Evolutionary conservation across 2,113 vertebrate genomes (phyloP), one percentile per base, ranked within the genome.

Genomic region (Chrysochloris asiatica): DNA sequence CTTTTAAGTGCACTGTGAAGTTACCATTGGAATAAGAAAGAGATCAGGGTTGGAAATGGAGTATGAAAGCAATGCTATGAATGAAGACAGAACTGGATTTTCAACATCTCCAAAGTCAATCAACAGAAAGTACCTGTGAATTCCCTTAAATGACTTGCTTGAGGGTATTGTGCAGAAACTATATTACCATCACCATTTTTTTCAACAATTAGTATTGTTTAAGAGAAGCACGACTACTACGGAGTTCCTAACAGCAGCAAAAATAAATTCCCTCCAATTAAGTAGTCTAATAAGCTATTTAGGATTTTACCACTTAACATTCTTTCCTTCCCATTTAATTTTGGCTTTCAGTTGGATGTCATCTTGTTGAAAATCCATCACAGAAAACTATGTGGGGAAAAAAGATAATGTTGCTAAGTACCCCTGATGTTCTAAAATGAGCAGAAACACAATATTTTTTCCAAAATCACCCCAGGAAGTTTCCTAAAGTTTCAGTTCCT

Each of bases 191-290:
- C 88, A 81, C 86, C 86, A 94, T 94, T 93, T 92, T 87, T 75
- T 52, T 82, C 92, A 96, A 96, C 94, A 95, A 92, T 94, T 93
- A 95, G 88, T 95, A 94, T 97, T 88, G 86, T 96, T 97, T 96
- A 95, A 91, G 87, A 95, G 90, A 94, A 91, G 91, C 90, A 89
- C 90, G 91, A 96, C 71, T 86, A 96, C 65, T 85, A 83, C 45
- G 88, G 45, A 71, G 22, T 95, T 87, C 73, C 84, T 88, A 83
- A 92, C 28, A 89, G 65, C 84, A 50, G 92, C 93, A 97, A 96
- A 97, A 97, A 95, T 86, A 97, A 97, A 97, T 95, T 82, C 91
- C 69, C 93, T 95, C 94, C 77, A 83, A 94, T 97, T 96, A 97
- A 95, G 92, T 95, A 86, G 89, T 90, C 78, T 95, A 96, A 93